Evolutionary conservation across 2,888 invertebrate genomes (phyloP), one percentile per base, ranked within the genome.

Genomic region (Lacanobia oleracea): DNA sequence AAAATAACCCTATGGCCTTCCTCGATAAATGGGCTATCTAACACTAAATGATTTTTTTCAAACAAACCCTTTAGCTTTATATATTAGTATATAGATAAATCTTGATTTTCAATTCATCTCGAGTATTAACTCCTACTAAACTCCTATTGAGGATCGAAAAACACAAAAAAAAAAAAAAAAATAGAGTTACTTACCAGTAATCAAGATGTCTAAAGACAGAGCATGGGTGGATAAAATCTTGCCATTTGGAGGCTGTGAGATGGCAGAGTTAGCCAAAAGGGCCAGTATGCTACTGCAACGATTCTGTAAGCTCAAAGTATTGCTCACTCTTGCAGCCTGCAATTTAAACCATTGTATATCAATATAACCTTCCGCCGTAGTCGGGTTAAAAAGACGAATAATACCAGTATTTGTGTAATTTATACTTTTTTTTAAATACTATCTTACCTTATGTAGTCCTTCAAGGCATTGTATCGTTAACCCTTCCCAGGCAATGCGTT

Each of bases 231-330:
- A 98, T 59, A 98, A 97, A 77, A 99, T 97, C 86, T 98, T 97
- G 0, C 97, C 97, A 1, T 97, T 97, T 18, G 97, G 97, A 6
- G 97, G 97, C 86, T 98, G 97, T 18, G 98, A 98, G 88, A 99
- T 99, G 0, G 99, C 99, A 1, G 99, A 98, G 74, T 98, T 97
- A 0, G 99, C 98, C 62, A 99, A 93, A 40, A 99, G 95, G 9
- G 98, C 97, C 83, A 99, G 97, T 79, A 99, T 98, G 84, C 98
- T 98, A 67, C 98, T 99, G 90, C 99, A 99, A 61, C 99, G 97
- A 86, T 97, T 98, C 93, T 99, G 99, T 54, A 99, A 96, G 81
- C 98, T 98, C 75, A 99, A 95, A 4, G 97, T 97, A 90, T 99
- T 99, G 93, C 99, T 98, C 65, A 99, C 97, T 85, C 98, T 97